phyloP scores from a whole-genome alignment of 2,113 vertebrate species.

The Proteles cristata region DNA sequence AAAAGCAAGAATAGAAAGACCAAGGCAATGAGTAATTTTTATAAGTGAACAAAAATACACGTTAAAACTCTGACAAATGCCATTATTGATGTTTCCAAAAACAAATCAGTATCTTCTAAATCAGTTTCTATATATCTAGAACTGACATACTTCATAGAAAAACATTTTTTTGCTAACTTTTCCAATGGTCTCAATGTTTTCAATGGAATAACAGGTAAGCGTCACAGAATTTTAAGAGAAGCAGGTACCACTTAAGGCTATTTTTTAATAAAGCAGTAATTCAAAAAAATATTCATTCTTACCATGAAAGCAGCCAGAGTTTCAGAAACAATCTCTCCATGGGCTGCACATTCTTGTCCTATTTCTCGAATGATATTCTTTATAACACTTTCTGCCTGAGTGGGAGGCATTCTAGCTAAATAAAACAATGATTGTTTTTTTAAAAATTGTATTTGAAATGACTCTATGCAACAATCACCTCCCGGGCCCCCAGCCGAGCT shows the following conservation, averaged over 20 bases:
- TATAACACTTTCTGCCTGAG: slow-evolving; percentile 86
- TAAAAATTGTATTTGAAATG: background rate
- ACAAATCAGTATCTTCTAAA: background rate
- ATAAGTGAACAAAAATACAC: background rate
- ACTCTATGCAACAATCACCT: too few relatives aligned
- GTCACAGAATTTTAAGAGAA: background rate
- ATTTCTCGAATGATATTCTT: slow-evolving; percentile 89
- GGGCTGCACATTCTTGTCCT: slow-evolving; percentile 85
- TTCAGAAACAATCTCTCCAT: slow-evolving; percentile 87
- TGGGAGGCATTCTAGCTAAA: slow-evolving; percentile 84
- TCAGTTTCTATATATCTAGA: background rate
- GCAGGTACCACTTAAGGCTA: background rate
- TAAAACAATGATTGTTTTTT: background rate
- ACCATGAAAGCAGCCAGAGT: slow-evolving; percentile 93
- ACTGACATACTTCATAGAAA: background rate
- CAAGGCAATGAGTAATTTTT: slow-evolving; percentile 16
- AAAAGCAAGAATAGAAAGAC: slow-evolving; percentile 19
- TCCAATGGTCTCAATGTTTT: background rate
- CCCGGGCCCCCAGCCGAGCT: too few relatives aligned
- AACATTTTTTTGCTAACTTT: background rate
- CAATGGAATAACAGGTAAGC: background rate
- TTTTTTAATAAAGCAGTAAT: slow-evolving; percentile 1
- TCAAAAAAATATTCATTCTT: slow-evolving; percentile 56
- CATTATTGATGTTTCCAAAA: slow-evolving; percentile 3
- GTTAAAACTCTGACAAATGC: background rate